These are phyloP conservation scores for Ostrea edulis DNA, from an alignment of 1,140 invertebrate species.

Conservation along the genomic window DNA sequence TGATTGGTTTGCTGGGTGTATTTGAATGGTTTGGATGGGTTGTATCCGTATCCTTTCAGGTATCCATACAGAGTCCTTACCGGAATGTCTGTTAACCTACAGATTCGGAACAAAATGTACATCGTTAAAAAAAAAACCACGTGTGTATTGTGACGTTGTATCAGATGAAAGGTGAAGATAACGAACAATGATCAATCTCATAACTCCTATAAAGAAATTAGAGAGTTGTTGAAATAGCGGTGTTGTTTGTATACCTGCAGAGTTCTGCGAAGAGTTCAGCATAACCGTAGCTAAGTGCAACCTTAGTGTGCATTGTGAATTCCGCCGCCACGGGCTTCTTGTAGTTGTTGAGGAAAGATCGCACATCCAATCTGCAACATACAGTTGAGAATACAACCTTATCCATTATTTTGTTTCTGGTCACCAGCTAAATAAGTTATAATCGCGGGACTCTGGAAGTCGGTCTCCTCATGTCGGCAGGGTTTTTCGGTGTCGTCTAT, in stretches of 20 bases:
- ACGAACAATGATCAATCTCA: no score
- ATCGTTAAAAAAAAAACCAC: not conserved
- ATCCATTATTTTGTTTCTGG: no score
- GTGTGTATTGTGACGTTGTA: no score
- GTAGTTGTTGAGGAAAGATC: not conserved
- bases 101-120: not conserved
- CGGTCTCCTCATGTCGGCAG: no score
- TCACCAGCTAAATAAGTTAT: no score
- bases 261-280: slow-evolving; percentile 5
- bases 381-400: not conserved
- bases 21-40: slow-evolving; percentile 95
- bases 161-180: no score
- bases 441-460: no score
- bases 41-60: slow-evolving; percentile 97
- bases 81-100: slow-evolving; percentile 55
- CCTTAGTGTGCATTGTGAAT: slow-evolving; percentile 10
- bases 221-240: no score
- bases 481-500: no score
- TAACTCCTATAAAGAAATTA: no score
- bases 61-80: slow-evolving; percentile 84
- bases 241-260: not conserved
- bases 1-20: slow-evolving; percentile 88
- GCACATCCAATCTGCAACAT: not conserved
- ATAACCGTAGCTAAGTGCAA: not conserved
- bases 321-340: not conserved